A percentile compares a stretch with the other conserved stretches of the same genome.
phyloP scores from a whole-genome alignment of 2,113 vertebrate genomes.

The Prolemur simus region DNA sequence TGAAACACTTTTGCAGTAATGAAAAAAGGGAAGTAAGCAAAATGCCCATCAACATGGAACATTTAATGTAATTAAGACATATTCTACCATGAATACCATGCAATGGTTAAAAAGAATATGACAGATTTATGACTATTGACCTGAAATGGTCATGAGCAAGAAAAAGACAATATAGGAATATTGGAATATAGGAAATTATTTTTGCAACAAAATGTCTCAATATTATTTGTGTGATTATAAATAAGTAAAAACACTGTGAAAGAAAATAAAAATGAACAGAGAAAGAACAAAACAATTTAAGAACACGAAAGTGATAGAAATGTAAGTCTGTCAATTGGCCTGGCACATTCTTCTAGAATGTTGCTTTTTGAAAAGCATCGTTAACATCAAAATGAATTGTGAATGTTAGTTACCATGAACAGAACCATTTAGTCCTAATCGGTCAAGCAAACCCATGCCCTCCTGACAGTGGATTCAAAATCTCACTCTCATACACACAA shows the following conservation, averaged over 20 bases:
- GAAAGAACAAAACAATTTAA: not conserved
- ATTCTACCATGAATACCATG: not conserved
- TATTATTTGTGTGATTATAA: not conserved
- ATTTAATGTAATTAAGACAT: not conserved
- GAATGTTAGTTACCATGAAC: not conserved
- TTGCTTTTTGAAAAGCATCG: not conserved
- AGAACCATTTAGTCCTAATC: not conserved
- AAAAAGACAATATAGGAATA: not conserved
- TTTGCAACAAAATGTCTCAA: not conserved
- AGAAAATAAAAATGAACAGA: slow-evolving; percentile 30
- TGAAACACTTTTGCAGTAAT: not conserved
- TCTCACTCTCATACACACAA: not conserved
- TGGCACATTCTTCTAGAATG: not conserved
- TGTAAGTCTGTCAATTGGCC: not conserved
- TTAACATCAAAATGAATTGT: not conserved
- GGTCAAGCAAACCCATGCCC: not conserved
- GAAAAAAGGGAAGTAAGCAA: not conserved
- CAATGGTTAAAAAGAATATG: not conserved
- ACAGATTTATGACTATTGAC: not conserved
- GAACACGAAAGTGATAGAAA: not conserved
- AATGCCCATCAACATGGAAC: not conserved
- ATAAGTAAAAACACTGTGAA: slow-evolving; percentile 10
- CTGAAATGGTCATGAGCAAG: not conserved
- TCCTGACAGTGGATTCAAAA: not conserved
- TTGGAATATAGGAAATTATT: not conserved